Base-by-base conservation (phyloP, 1,140 invertebrate species). In the Drosophila asahinai region DNA sequence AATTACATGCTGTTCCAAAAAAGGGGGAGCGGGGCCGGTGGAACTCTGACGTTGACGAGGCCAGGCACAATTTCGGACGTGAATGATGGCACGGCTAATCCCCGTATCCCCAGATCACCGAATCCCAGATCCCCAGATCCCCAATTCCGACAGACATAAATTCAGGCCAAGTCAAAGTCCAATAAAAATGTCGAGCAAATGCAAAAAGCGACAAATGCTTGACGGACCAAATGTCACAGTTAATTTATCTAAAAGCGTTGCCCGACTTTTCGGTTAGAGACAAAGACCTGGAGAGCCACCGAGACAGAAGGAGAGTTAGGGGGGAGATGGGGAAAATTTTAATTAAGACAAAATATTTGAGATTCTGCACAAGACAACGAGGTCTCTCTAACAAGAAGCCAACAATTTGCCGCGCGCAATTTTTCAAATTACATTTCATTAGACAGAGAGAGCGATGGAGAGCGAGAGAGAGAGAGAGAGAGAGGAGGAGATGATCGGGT, bases 361-460 rank as follows among this genome's bases (percentile, higher is more conserved):
- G 73, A 89, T 89, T 84, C 81, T 89, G 73, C 42, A 38, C 52
- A 52, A 80, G 64, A 82, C 59, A 76, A 77, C 67, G 48, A 81
- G 63, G 51, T 65, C 76, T 60, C 45, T 76, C 70, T 52, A 89
- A 84, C 84, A 81, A 78, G 61, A 65, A 72, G 73, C 68, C 66
- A 81, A 84, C 81, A 79, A 87, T 89, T 87, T 87, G 83, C 73
- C 63, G 84, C 59, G 73, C 64, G 73, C 83, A 87, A 89, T 83
- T 89, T 87, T 87, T 87, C 80, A 83, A 83, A 89, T 87, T 87
- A 83, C 80, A 87, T 83, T 87, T 87, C 73, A 89, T 87, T 87
- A 87, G 66, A 82, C 47, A 77, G 51, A 72, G 30, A 51, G 62
- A 65, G 52, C n/a, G 17, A 43, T 36, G 64, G 30, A 72, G 36